Conservation (phyloP, 2,797 vertebrate genomes). For the Dendrocincla tyrannina region DNA sequence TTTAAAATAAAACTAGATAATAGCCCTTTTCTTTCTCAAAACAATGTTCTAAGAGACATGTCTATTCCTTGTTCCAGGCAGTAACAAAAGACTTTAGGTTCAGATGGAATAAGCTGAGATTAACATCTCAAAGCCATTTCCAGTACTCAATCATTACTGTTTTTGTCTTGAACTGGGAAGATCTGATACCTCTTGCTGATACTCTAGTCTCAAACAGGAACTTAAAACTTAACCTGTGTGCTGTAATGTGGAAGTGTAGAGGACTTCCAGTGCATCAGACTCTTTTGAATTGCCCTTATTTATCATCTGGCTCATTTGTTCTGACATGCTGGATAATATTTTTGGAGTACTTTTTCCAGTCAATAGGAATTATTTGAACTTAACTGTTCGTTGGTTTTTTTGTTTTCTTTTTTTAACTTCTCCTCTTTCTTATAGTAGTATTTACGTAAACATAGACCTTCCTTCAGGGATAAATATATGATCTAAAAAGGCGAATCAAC, state of each 20-base stretch:
- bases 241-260: background rate
- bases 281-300: background rate
- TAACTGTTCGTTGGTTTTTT: background rate
- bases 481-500: background rate
- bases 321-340: background rate
- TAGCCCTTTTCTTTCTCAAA: background rate
- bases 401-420: background rate
- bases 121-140: background rate
- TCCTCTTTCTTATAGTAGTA: background rate
- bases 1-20: background rate
- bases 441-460: background rate
- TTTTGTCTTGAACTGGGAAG: background rate
- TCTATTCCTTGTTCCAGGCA: background rate
- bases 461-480: background rate
- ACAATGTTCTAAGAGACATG: background rate
- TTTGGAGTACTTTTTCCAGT: background rate
- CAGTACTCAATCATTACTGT: background rate
- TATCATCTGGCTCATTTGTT: background rate
- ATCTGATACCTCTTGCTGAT: background rate
- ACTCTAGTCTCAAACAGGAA: background rate
- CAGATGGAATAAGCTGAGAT: background rate
- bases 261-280: background rate
- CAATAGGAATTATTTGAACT: background rate
- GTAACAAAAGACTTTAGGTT: background rate
- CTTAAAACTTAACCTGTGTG: background rate